phyloP scores from a whole-genome alignment of 1,140 invertebrate genomes.

The Scaptomyza graminum region DNA sequence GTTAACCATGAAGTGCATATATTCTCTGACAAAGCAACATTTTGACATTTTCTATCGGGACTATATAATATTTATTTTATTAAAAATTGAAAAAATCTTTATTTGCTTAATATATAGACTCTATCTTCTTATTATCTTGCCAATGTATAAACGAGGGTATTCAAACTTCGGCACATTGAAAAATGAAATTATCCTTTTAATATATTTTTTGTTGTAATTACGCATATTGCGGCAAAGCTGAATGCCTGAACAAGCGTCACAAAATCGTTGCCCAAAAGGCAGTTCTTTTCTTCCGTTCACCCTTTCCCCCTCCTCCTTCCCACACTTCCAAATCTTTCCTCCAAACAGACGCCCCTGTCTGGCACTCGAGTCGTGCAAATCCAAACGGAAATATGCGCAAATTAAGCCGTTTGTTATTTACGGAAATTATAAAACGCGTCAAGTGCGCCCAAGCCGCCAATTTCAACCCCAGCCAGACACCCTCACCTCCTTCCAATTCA shows the following conservation, averaged over 20 bases:
- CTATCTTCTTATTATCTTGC: no score
- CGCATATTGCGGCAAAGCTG: slow-evolving; percentile 32
- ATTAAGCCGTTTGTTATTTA: slow-evolving; percentile 81
- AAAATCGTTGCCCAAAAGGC: slow-evolving; percentile 4
- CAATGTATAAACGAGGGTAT: not conserved
- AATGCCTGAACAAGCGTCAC: slow-evolving; percentile 6
- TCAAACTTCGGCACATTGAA: not conserved
- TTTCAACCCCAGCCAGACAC: slow-evolving; percentile 39
- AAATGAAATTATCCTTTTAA: not conserved
- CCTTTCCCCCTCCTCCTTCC: not conserved
- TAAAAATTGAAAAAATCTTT: no score
- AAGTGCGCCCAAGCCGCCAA: slow-evolving; percentile 68
- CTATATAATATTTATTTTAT: no score
- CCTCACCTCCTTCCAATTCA: not conserved
- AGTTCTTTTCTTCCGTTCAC: not conserved
- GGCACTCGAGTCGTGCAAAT: slow-evolving; percentile 77
- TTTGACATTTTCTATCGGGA: no score
- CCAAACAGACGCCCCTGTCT: not conserved
- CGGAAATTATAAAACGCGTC: slow-evolving; percentile 81
- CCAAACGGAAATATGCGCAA: slow-evolving; percentile 81
- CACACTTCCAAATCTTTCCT: not conserved
- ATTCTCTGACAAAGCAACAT: no score
- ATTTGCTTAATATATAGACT: no score
- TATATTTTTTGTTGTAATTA: slow-evolving; percentile 35
- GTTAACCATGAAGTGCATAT: no score